Percentiles rank a stretch among this genome's conserved stretches.
Conservation (phyloP, 1,140 invertebrate species). For the Gyrodactylus bullatarudis region DNA sequence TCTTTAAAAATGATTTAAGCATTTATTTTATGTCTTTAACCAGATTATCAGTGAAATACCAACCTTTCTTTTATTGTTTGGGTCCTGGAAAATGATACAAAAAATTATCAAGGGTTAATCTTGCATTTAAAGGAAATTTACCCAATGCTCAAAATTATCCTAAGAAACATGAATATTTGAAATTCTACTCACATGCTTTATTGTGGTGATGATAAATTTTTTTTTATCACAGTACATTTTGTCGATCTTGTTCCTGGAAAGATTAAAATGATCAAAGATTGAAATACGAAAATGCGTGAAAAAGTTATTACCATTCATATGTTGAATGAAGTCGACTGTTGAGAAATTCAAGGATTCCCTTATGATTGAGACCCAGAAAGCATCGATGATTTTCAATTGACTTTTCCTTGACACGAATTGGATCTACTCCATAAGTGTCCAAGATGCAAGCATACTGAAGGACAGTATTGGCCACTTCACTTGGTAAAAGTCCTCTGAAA, state of each 20-base stretch:
- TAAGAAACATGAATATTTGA: background rate
- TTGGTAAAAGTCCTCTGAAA: background rate
- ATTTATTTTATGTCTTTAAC: background rate
- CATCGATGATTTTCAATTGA: background rate
- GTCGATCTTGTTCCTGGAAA: background rate
- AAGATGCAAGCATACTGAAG: background rate
- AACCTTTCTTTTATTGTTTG: background rate
- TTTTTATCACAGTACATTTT: background rate
- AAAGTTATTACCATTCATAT: background rate
- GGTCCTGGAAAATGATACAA: background rate
- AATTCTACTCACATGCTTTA: background rate
- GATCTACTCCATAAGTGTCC: background rate
- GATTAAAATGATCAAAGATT: background rate
- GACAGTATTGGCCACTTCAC: background rate
- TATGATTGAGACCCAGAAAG: background rate
- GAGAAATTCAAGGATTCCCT: background rate
- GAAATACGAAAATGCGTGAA: background rate
- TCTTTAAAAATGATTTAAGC: background rate
- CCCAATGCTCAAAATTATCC: background rate
- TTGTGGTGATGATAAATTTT: background rate
- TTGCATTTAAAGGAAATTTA: background rate
- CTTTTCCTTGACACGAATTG: background rate
- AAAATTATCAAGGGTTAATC: background rate
- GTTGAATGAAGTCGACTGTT: background rate
- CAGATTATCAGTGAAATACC: background rate